Conservation (phyloP, 1,140 invertebrate genomes). For the Oreohelix idahoensis region DNA sequence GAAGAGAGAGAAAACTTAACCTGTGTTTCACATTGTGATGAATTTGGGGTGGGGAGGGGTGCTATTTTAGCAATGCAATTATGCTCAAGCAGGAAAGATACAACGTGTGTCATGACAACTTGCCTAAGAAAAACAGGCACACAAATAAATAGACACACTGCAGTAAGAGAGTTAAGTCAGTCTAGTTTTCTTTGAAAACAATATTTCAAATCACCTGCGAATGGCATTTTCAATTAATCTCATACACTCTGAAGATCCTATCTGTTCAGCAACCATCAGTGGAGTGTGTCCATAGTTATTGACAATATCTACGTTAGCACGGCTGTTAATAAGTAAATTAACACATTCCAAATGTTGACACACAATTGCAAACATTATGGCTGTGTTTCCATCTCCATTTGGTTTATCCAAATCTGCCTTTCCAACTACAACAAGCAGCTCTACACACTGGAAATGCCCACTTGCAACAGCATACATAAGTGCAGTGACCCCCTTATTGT, state of each 20-base stretch:
- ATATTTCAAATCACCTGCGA: too few relatives aligned
- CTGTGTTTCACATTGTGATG: too few relatives aligned
- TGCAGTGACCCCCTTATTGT: neutral
- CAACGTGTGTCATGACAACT: too few relatives aligned
- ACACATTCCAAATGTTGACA: neutral
- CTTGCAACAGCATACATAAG: neutral
- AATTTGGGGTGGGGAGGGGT: too few relatives aligned
- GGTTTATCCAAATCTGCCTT: neutral
- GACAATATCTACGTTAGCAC: neutral
- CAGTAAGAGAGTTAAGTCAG: too few relatives aligned
- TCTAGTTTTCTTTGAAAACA: too few relatives aligned
- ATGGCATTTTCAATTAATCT: neutral
- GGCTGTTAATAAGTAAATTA: neutral
- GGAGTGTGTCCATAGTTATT: neutral
- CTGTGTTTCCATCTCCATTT: neutral
- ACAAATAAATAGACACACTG: too few relatives aligned
- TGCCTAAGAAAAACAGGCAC: too few relatives aligned
- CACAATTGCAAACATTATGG: neutral
- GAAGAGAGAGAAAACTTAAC: too few relatives aligned
- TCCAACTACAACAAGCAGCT: neutral
- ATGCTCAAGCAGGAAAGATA: too few relatives aligned
- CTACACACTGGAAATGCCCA: neutral
- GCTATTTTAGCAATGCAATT: too few relatives aligned
- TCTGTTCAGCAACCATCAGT: neutral
- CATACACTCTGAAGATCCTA: neutral